These are phyloP conservation scores for Festucalex cinctus DNA, from an alignment of 2,113 vertebrate species.

Conservation along the genomic window DNA sequence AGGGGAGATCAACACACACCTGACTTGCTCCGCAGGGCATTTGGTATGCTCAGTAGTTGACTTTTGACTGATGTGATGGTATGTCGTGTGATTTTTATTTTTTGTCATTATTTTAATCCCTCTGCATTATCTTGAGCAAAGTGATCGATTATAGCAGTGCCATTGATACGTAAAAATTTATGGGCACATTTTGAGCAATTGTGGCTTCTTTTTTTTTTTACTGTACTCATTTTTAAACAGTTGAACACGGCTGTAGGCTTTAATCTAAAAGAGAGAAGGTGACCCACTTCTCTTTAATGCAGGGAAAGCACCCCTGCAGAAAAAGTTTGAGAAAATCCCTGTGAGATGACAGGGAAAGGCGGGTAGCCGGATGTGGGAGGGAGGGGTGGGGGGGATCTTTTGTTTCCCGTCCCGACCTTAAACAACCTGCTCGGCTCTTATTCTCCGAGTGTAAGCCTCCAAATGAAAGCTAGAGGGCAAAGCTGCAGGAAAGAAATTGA, in stretches of 20 bases:
- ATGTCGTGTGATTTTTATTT: too few species aligned
- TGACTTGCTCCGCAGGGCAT: too few species aligned
- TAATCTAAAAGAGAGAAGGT: slow-evolving; percentile 58
- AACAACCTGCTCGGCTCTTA: slow-evolving; percentile 30
- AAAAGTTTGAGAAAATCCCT: slow-evolving; percentile 50
- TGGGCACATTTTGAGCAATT: too few species aligned
- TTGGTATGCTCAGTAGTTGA: too few species aligned
- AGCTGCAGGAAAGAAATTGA: slow-evolving; percentile 17
- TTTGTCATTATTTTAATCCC: too few species aligned
- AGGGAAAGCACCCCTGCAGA: slow-evolving; percentile 46
- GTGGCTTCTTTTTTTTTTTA: too few species aligned
- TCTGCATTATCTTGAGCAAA: too few species aligned
- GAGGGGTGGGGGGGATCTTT: slow-evolving; percentile 18
- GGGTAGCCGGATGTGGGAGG: not conserved
- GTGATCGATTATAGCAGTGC: too few species aligned
- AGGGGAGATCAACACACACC: too few species aligned
- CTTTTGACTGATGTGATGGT: too few species aligned
- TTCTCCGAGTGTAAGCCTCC: slow-evolving; percentile 15
- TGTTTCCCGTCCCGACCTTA: slow-evolving; percentile 5
- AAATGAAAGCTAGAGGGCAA: slow-evolving; percentile 7
- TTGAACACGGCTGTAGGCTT: slow-evolving; percentile 13
- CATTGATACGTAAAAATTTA: too few species aligned
- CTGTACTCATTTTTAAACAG: not conserved
- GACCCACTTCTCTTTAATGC: slow-evolving; percentile 63
- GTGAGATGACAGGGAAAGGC: slow-evolving; percentile 36